phyloP scores from a whole-genome alignment of 2,888 invertebrate genomes.

The Andrena flavipes region DNA sequence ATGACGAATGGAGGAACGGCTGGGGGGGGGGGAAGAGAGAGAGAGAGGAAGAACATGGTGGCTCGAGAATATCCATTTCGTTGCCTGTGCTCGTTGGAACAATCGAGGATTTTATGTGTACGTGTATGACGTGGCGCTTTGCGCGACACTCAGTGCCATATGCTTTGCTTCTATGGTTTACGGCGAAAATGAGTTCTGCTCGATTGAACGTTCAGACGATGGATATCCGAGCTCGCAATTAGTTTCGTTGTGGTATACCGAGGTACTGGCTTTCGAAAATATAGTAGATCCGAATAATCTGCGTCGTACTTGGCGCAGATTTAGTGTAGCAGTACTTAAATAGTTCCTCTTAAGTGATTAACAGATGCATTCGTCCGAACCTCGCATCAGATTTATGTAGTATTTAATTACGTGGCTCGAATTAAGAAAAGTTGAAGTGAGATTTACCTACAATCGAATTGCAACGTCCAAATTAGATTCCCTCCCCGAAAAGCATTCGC shows the following conservation, averaged over 20 bases:
- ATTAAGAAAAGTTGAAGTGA: too few relatives aligned
- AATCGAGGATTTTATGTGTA: background rate
- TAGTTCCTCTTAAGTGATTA: too few relatives aligned
- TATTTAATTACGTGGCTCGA: too few relatives aligned
- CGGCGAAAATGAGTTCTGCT: background rate
- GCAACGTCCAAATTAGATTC: background rate
- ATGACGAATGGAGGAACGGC: background rate
- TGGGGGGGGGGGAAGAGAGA: background rate
- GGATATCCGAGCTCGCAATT: background rate
- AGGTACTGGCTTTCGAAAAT: too few relatives aligned
- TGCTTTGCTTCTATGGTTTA: background rate
- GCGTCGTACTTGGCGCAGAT: too few relatives aligned
- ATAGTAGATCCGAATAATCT: too few relatives aligned
- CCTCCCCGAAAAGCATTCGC: background rate
- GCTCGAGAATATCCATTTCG: constrained; percentile 5
- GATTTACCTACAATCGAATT: background rate
- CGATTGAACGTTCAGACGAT: background rate
- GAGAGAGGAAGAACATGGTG: constrained; percentile 9
- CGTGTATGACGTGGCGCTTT: background rate
- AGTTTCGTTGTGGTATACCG: background rate
- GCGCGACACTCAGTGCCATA: background rate
- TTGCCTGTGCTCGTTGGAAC: background rate
- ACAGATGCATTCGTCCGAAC: too few relatives aligned
- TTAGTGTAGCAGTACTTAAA: too few relatives aligned
- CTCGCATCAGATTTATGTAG: too few relatives aligned